Base-by-base conservation (phyloP, 2,888 invertebrate genomes). In the Patella pellucida region DNA sequence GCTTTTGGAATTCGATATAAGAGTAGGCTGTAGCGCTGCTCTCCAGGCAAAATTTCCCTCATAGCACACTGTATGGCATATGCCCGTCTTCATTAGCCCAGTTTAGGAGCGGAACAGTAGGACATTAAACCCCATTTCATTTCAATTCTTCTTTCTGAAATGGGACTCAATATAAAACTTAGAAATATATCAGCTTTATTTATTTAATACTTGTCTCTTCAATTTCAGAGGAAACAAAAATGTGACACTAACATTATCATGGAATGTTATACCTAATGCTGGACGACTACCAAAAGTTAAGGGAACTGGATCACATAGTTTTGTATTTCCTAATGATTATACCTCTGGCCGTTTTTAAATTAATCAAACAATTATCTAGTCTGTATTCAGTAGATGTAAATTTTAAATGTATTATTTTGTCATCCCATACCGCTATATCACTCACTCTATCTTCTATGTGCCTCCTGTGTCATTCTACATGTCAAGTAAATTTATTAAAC, bases 181-280 rank as follows among this genome's bases (percentile, higher is more conserved):
- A 41, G 9, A 7, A 41, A 41, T 41, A 41, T 7, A 41, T 41
- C 7, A 1, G 9, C 7, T 41, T 9, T 9, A 41, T 41, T 41
- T 41, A 41, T 41, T 41, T 41, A 41, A 41, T 41, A 41, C 41
- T 41, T 9, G 1, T 73, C 73, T 81, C 84, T 85, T 86, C 77
- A 81, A 87, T 93, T 94, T 78, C 93, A 97, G 96, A 90, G 96
- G 94, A 76, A 97, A 99, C 92, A 94, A 94, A 88, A 99, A 99
- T 91, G 95, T 99, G 16, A 97, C 98, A 0, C 92, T 99, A 76
- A 95, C 95, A n/a, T 92, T 99, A 62, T 96, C 97, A 0, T 99
- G 97, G 97, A 99, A 99, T 92, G 96, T 99, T 78, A 97, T 99
- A 85, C 99, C 99, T 50, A 99, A 99, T 92, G 98, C 99, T 81